phyloP scores from a whole-genome alignment of 2,113 vertebrate genomes.

The Hypanus sabinus region DNA sequence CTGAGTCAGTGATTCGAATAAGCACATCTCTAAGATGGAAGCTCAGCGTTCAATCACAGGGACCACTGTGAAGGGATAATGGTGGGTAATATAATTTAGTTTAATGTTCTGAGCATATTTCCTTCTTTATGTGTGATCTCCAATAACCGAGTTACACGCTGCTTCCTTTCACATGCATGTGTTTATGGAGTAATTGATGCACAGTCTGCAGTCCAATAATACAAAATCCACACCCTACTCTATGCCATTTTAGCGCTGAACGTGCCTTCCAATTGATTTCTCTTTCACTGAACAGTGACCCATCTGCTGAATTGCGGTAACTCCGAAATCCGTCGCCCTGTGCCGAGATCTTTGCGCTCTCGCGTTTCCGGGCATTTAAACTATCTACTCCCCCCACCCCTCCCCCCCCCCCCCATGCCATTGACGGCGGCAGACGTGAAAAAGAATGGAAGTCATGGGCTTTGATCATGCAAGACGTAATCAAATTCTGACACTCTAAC shows the following conservation, averaged over 20 bases:
- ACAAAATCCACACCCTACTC: constrained; percentile 7
- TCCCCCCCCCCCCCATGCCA: neutral
- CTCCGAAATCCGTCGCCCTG: no score
- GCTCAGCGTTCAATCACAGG: constrained; percentile 16
- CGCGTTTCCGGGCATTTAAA: neutral
- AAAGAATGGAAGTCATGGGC: neutral
- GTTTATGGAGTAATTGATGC: constrained; percentile 16
- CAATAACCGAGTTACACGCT: constrained; percentile 6
- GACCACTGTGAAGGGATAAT: constrained; percentile 31
- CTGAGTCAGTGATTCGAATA: neutral
- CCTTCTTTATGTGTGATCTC: constrained; percentile 28
- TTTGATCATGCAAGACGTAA: neutral
- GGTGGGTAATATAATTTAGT: constrained; percentile 33
- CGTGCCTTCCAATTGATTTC: neutral
- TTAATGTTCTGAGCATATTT: constrained; percentile 33
- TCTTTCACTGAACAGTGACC: neutral
- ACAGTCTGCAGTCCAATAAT: constrained; percentile 27
- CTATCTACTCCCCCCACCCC: no score
- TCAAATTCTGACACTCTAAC: neutral
- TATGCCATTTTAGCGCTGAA: neutral
- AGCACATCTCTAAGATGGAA: constrained; percentile 13
- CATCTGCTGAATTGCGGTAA: neutral
- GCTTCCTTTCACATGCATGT: constrained; percentile 17
- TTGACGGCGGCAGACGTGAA: neutral
- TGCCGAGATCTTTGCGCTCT: neutral